Base-by-base conservation (phyloP, 2,888 invertebrate genomes). In the Carterocephalus palaemon region DNA sequence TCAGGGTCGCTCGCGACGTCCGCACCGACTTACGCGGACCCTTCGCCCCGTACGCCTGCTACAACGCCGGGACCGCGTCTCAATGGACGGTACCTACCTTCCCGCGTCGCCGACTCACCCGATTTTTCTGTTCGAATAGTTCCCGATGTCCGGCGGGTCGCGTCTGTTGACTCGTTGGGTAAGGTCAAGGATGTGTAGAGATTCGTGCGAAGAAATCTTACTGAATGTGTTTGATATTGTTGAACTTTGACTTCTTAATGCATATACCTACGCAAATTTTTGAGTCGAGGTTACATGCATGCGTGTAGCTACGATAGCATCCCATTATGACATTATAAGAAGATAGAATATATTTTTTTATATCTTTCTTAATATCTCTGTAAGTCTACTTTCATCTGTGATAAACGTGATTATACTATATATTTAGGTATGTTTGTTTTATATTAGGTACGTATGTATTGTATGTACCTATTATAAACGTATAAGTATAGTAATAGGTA, bases 101-200 rank as follows among this genome's bases (percentile, higher is more conserved):
- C 65, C 41, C 64, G 70, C 59, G 60, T 57, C 67, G 67, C 49
- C 60, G 58, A 61, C 59, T 60, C 59, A 59, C 68, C 75, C 71
- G 78, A 82, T 82, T 84, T 83, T 84, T 83, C 79, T 81, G 70
- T 75, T 75, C 72, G 79, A 73, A 75, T 81, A 83, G 84, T 78
- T 79, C 70, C 73, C 68, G 73, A 74, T 79, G 72, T 55, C 59
- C 58, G 71, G 63, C 60, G 64, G 66, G 64, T 72, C 64, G 63
- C 61, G 70, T 67, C 67, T 65, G 64, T 67, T 78, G 79, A 75
- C 76, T 77, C 61, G 62, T 72, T 71, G 64, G 52, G 61, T 46
- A 57, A 75, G 82, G 80, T 83, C 79, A 79, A 72, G 80, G 75
- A 64, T 68, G 54, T 52, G 51, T 41, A 15, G 32, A 16, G 34